A percentile compares a stretch with the other conserved stretches of the same genome.
Conservation (phyloP, 37 sponge, comb jelly and placozoan genomes). For the Haliclona indistincta region DNA sequence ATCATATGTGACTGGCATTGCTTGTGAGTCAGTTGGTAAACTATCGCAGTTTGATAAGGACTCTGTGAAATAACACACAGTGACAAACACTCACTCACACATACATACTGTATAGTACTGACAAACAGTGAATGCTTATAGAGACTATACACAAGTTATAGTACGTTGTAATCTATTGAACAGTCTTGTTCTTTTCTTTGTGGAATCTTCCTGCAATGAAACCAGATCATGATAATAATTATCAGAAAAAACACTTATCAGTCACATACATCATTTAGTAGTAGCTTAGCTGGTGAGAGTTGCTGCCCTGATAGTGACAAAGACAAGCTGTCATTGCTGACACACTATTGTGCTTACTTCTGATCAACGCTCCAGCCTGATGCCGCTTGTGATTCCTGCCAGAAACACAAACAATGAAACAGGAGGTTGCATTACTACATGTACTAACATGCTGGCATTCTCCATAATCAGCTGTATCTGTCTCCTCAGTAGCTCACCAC, state of each 20-base stretch:
- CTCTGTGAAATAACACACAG: no score
- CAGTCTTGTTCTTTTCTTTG: background rate
- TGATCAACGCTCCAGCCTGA: background rate
- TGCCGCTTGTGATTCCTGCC: background rate
- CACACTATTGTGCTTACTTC: background rate
- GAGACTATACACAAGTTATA: no score
- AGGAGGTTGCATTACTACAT: background rate
- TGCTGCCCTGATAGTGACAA: background rate
- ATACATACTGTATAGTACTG: background rate
- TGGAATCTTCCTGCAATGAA: background rate
- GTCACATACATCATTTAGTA: no score
- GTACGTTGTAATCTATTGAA: no score
- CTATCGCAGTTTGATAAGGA: no score
- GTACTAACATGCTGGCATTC: background rate
- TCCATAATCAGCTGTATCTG: background rate
- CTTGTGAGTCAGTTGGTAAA: constrained; percentile 52
- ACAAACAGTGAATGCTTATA: no score
- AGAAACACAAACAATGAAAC: background rate
- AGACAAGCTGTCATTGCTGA: no score
- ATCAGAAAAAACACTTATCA: background rate
- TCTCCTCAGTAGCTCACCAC: background rate
- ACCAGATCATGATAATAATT: background rate
- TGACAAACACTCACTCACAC: no score
- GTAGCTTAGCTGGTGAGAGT: background rate
- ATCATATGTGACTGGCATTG: constrained; percentile 69